A percentile compares a stretch with the other conserved stretches of the same genome.
These are phyloP conservation scores for Phoxinus phoxinus DNA, from an alignment of 2,113 vertebrate genomes.

Conservation along the genomic window DNA sequence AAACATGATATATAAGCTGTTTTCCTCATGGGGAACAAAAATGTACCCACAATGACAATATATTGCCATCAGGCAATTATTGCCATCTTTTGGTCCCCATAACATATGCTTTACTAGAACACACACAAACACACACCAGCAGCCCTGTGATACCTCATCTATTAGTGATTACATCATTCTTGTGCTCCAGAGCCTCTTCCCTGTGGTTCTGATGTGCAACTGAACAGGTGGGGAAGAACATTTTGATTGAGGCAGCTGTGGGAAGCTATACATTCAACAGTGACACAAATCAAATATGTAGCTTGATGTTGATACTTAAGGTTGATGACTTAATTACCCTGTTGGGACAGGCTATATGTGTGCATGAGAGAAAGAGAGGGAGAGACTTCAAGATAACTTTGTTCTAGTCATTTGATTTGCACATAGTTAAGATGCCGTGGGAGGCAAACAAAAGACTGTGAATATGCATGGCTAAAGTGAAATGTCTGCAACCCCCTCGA, in stretches of 20 bases:
- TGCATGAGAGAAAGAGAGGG: neutral
- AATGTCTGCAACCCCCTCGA: too few relatives aligned
- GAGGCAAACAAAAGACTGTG: neutral
- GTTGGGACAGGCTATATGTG: constrained; percentile 32
- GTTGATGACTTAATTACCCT: constrained; percentile 52
- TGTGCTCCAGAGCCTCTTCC: constrained; percentile 51
- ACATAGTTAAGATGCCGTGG: neutral
- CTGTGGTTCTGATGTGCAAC: constrained; percentile 60
- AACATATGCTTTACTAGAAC: too few relatives aligned
- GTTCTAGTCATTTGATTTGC: constrained; percentile 1
- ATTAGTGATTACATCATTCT: constrained; percentile 36
- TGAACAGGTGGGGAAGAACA: constrained; percentile 51
- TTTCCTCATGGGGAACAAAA: too few relatives aligned
- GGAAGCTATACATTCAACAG: constrained; percentile 57
- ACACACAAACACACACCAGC: constrained; percentile 27
- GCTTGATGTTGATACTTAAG: constrained; percentile 64
- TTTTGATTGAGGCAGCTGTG: constrained; percentile 51
- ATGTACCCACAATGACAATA: too few relatives aligned
- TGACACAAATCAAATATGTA: constrained; percentile 60
- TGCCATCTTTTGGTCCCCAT: too few relatives aligned
- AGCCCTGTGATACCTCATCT: constrained; percentile 50
- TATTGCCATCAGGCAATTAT: too few relatives aligned
- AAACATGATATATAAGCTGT: too few relatives aligned
- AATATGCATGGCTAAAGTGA: neutral
- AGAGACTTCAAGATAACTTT: neutral